phyloP scores from a whole-genome alignment of 2,797 vertebrate genomes.

The Spheniscus humboldti region DNA sequence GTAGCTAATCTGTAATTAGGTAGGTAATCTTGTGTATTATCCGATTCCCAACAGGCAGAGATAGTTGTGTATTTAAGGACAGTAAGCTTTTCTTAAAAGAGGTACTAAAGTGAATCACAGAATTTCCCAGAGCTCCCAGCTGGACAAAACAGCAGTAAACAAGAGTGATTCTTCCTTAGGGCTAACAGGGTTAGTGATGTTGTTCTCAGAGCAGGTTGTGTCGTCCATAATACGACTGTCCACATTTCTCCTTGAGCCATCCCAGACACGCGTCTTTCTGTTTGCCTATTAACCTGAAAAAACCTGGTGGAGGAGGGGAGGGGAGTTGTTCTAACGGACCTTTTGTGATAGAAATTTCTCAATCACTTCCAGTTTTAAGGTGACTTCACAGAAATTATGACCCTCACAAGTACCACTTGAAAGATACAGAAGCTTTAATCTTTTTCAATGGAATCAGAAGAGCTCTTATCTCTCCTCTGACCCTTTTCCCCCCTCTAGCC shows the following conservation, averaged over 20 bases:
- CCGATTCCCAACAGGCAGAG: not conserved
- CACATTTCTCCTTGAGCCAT: not conserved
- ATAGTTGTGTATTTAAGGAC: not conserved
- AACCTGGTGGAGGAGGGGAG: not conserved
- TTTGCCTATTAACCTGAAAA: not conserved
- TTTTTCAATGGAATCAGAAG: constrained; percentile 56
- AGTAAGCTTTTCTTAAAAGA: constrained; percentile 8
- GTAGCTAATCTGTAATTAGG: not conserved
- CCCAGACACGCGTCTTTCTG: not conserved
- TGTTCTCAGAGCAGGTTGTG: not conserved
- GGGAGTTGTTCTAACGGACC: not conserved
- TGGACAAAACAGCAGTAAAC: not conserved
- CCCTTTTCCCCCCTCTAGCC: constrained; percentile 50
- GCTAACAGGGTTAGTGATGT: not conserved
- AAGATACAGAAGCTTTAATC: constrained; percentile 58
- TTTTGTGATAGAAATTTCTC: not conserved
- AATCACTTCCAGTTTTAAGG: constrained; percentile 47
- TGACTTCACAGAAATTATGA: constrained; percentile 52
- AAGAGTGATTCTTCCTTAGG: not conserved
- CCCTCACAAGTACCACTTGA: constrained; percentile 46
- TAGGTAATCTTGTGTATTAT: not conserved
- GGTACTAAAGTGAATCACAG: constrained; percentile 6
- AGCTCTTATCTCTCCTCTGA: constrained; percentile 62
- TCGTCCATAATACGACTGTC: not conserved
- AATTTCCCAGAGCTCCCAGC: constrained; percentile 2